phyloP scores from a whole-genome alignment of 1,140 invertebrate genomes.

The Drosophila melanogaster region DNA sequence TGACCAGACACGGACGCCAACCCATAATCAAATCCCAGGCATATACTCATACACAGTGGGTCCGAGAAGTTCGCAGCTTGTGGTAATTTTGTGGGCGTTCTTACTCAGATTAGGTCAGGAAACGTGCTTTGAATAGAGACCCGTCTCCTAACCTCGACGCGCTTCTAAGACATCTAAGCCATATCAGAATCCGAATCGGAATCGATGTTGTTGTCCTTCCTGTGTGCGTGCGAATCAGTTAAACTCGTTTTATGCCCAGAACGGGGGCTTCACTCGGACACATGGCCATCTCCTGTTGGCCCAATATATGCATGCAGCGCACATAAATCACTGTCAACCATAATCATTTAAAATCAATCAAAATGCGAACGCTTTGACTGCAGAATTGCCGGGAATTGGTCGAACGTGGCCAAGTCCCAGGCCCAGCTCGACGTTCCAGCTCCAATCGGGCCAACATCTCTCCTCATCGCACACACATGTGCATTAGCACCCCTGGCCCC shows the following conservation, averaged over 20 bases:
- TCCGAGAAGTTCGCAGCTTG: conserved; percentile 75
- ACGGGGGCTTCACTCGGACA: conserved; percentile 20
- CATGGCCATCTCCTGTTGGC: conserved; percentile 59
- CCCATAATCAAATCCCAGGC: conserved; percentile 46
- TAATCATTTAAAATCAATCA: conserved; percentile 85
- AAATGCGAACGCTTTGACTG: conserved; percentile 84
- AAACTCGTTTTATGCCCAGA: conserved; percentile 16
- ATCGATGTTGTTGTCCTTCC: conserved; percentile 55
- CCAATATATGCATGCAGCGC: conserved; percentile 83
- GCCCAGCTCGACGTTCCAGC: conserved; percentile 33
- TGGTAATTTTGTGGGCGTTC: conserved; percentile 84
- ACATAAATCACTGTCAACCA: conserved; percentile 85
- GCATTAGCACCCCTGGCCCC: conserved; percentile 25
- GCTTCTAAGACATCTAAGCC: conserved; percentile 70
- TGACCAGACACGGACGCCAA: conserved; percentile 45
- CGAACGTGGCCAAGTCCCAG: conserved; percentile 62
- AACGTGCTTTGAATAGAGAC: conserved; percentile 80
- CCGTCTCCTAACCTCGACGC: conserved; percentile 6
- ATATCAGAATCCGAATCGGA: conserved; percentile 47
- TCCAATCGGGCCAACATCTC: conserved; percentile 34
- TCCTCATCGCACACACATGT: conserved; percentile 40
- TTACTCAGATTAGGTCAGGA: conserved; percentile 83
- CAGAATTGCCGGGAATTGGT: conserved; percentile 82
- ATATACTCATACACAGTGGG: conserved; percentile 17
- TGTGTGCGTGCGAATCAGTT: conserved; percentile 76